Conservation (phyloP, 2,888 invertebrate species). For the Dasypolia templi region DNA sequence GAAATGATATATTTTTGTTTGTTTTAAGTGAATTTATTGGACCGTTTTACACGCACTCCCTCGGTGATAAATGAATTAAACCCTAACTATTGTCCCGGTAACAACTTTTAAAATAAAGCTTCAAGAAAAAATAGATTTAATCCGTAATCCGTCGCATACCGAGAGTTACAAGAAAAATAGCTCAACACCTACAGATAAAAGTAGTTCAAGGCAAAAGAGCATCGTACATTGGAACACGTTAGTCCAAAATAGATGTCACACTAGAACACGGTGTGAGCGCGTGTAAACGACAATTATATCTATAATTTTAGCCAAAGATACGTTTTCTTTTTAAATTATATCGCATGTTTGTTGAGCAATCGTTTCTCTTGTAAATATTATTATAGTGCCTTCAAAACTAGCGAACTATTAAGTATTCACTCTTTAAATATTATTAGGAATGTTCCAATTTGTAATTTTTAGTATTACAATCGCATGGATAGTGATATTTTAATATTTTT, state of each 20-base stretch:
- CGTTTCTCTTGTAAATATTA: slow-evolving; percentile 73
- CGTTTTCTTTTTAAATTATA: slow-evolving; percentile 63
- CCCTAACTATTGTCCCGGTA: too few relatives aligned
- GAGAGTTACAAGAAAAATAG: slow-evolving; percentile 12
- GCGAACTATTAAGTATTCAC: slow-evolving; percentile 70
- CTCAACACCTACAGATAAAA: too few relatives aligned
- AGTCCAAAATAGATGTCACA: slow-evolving; percentile 39
- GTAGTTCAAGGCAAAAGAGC: slow-evolving; percentile 13
- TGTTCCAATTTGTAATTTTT: slow-evolving; percentile 71
- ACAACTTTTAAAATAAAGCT: neutral
- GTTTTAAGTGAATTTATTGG: slow-evolving; percentile 58
- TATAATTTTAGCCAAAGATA: slow-evolving; percentile 63
- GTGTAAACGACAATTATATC: slow-evolving; percentile 48
- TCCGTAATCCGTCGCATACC: slow-evolving; percentile 1
- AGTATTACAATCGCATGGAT: slow-evolving; percentile 52
- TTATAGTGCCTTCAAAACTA: slow-evolving; percentile 72
- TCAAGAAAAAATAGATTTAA: neutral
- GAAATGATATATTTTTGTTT: slow-evolving; percentile 63
- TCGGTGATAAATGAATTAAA: neutral
- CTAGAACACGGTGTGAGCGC: slow-evolving; percentile 23
- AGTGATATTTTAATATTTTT: slow-evolving; percentile 51
- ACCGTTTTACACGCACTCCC: slow-evolving; percentile 46
- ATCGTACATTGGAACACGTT: slow-evolving; percentile 9
- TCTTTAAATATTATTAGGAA: slow-evolving; percentile 71
- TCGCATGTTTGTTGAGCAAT: slow-evolving; percentile 69